Evolutionary conservation across 2,113 vertebrate species (phyloP).

Genomic region (Ictidomys tridecemlineatus): DNA sequence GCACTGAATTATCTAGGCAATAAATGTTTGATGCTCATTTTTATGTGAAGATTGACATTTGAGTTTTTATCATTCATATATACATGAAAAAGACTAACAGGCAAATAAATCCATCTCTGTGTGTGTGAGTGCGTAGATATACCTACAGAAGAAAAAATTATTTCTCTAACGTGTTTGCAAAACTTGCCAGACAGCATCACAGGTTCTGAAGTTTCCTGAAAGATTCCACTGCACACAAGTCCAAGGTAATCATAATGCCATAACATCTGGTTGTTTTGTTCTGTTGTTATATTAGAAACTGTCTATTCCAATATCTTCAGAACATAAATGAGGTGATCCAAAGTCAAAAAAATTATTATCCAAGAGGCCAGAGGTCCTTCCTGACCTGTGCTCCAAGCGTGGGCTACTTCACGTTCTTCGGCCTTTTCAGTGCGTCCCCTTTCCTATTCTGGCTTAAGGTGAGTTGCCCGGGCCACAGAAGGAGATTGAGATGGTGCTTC

Average conservation of each 20-base stretch:
- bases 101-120: not conserved
- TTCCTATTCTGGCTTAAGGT: not conserved
- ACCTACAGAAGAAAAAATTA: not conserved
- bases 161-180: not conserved
- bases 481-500: not conserved
- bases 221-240: not conserved
- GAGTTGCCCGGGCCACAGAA: not conserved
- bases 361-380: not conserved
- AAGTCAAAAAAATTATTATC: not conserved
- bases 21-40: not conserved
- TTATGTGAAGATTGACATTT: conserved; percentile 22
- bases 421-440: not conserved
- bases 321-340: not conserved
- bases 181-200: not conserved
- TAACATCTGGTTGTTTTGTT: not conserved
- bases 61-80: not conserved
- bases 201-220: not conserved
- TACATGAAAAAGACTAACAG: not conserved
- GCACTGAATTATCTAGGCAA: not conserved
- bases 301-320: not conserved
- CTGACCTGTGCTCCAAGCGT: not conserved
- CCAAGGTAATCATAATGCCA: not conserved
- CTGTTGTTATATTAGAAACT: not conserved
- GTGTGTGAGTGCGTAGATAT: not conserved
- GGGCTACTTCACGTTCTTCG: not conserved